Conservation (phyloP, 1,140 invertebrate species). For the Brachystomella parvula region DNA sequence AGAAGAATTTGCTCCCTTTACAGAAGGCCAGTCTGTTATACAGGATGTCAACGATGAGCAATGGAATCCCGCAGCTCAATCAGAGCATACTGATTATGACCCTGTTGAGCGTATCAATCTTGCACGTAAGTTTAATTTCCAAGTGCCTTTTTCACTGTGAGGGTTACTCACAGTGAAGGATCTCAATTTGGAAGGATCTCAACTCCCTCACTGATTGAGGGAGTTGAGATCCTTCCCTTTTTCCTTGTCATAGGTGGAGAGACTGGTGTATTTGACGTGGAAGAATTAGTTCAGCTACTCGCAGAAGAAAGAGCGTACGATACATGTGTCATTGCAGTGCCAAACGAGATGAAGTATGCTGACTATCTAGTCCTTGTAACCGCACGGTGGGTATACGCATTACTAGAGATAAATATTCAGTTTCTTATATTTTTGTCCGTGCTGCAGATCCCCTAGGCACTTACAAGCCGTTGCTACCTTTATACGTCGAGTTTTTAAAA, state of each 20-base stretch:
- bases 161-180: not conserved
- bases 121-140: not conserved
- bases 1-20: slow-evolving; percentile 18
- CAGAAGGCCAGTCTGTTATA: slow-evolving; percentile 23
- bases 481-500: slow-evolving; percentile 69
- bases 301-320: slow-evolving; percentile 66
- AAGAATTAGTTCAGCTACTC: slow-evolving; percentile 70
- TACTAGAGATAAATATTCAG: slow-evolving; percentile 14
- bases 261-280: slow-evolving; percentile 74
- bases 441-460: slow-evolving; percentile 52
- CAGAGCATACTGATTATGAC: not conserved
- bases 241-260: slow-evolving; percentile 55
- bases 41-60: slow-evolving; percentile 32
- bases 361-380: slow-evolving; percentile 72
- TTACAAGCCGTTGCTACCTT: slow-evolving; percentile 65
- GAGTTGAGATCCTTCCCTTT: not conserved
- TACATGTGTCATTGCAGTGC: slow-evolving; percentile 70
- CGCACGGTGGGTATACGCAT: slow-evolving; percentile 55
- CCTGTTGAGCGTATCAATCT: not conserved
- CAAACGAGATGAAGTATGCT: slow-evolving; percentile 65
- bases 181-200: not conserved
- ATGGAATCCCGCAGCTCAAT: slow-evolving; percentile 25
- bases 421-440: not conserved
- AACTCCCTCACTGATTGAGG: not conserved
- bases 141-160: not conserved